Evolutionary conservation across 1,140 invertebrate species (phyloP), one percentile per base, ranked within the genome.

Genomic region (Halictus rubicundus): DNA sequence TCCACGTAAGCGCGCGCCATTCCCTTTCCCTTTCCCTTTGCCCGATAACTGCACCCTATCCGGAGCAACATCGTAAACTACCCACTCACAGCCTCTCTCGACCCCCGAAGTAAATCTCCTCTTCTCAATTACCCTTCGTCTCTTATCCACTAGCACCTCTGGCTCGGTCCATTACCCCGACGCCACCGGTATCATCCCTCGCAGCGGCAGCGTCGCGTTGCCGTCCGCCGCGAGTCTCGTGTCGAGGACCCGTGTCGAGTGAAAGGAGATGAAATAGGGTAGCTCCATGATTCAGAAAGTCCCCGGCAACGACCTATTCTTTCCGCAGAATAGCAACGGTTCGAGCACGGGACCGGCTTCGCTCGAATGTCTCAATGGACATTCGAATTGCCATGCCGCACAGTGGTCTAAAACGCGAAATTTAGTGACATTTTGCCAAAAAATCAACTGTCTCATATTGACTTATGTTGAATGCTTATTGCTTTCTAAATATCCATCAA

Each of bases 101-200:
- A 81, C 86, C 83, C 60, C 81, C 86, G 86, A 89, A 92, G 91
- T 92, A 92, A 92, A 92, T 93, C 91, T 92, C 91, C 90, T 91
- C 89, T 92, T 92, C 92, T 92, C 91, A 92, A 93, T 93, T 93
- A 92, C 92, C 91, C 87, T 86, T 84, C 84, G 84, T 82, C 72
- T 78, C 83, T 85, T 71, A 64, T 82, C 68, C 83, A 78, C 75
- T 78, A 60, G 83, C 78, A 68, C 63, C 82, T 88, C 79, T 75
- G 74, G 64, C 81, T 83, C 86, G 74, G 82, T 79, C 82, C 84
- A 86, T 86, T 86, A 86, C 84, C 70, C 71, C 59, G 83, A 79
- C 80, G 75, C 84, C 54, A 63, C 57, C 42, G 59, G 61, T 76
- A 77, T 81, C 80, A 78, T 75, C 83, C 75, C 78, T 77, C 80